Evolutionary conservation across 2,888 invertebrate genomes (phyloP).

Genomic region (Pterostichus madidus): DNA sequence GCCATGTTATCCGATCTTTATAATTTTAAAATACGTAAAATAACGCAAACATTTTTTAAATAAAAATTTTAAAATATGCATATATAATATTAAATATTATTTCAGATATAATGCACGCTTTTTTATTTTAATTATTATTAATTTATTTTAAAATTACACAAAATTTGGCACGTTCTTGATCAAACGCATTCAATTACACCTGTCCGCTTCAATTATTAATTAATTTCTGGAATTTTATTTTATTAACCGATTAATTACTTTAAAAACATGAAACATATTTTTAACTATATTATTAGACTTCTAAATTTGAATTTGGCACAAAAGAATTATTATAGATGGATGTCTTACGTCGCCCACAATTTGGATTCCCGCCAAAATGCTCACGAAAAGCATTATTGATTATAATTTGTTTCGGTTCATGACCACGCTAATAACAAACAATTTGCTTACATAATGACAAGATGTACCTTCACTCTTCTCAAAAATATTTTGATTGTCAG

Average conservation of each 20-base stretch:
- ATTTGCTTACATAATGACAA: slow-evolving; percentile 8
- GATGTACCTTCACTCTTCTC: background rate
- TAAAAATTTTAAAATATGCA: no score
- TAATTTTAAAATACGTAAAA: no score
- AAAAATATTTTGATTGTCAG: background rate
- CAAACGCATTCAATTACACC: no score
- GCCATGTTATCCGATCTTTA: no score
- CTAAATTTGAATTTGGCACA: slow-evolving; percentile 61
- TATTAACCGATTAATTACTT: slow-evolving; percentile 15
- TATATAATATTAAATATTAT: no score
- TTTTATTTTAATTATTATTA: no score
- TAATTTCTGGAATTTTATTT: no score
- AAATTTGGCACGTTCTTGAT: no score
- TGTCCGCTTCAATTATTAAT: no score
- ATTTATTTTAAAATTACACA: no score
- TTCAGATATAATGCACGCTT: no score
- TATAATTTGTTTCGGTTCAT: slow-evolving; percentile 46
- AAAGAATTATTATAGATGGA: slow-evolving; percentile 61
- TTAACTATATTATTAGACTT: slow-evolving; percentile 51
- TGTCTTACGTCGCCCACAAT: slow-evolving; percentile 48
- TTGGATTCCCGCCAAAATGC: slow-evolving; percentile 54
- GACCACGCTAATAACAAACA: slow-evolving; percentile 9
- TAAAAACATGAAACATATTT: slow-evolving; percentile 11
- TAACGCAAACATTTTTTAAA: no score
- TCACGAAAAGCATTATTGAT: slow-evolving; percentile 48